These are phyloP conservation scores for Erebia aethiops DNA, from an alignment of 2,888 invertebrate species.

Conservation along the genomic window DNA sequence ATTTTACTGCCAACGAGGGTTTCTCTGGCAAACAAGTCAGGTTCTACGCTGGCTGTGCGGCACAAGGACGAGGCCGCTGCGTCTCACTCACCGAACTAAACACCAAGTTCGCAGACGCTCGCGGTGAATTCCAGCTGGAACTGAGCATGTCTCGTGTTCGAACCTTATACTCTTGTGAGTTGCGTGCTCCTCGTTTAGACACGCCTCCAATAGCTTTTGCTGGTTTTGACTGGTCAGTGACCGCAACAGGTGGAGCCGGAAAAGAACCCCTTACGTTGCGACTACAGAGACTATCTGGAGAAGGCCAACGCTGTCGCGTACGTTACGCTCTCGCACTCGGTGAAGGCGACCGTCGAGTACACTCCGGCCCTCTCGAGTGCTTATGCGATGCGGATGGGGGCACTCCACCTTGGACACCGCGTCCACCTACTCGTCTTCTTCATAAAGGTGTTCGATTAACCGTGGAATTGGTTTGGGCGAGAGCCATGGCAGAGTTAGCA, in stretches of 20 bases:
- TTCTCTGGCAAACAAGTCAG: slow-evolving; percentile 89
- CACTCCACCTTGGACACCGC: slow-evolving; percentile 87
- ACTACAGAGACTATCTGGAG: slow-evolving; percentile 89
- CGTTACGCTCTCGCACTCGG: slow-evolving; percentile 87
- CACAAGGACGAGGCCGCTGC: slow-evolving; percentile 89
- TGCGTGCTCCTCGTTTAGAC: slow-evolving; percentile 83
- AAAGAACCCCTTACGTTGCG: slow-evolving; percentile 82
- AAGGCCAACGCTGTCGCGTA: slow-evolving; percentile 90
- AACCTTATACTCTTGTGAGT: slow-evolving; percentile 89
- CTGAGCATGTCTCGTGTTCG: slow-evolving; percentile 89
- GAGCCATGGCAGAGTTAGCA: slow-evolving; percentile 80
- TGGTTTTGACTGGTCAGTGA: slow-evolving; percentile 91
- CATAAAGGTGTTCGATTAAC: slow-evolving; percentile 87
- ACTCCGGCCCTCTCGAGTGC: slow-evolving; percentile 88
- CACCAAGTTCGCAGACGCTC: slow-evolving; percentile 89
- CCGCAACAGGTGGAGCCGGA: slow-evolving; percentile 83
- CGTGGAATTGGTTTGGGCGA: slow-evolving; percentile 89
- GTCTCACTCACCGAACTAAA: slow-evolving; percentile 88
- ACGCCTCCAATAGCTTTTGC: slow-evolving; percentile 88
- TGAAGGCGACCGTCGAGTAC: slow-evolving; percentile 85
- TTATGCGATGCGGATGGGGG: slow-evolving; percentile 87
- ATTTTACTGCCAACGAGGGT: slow-evolving; percentile 91
- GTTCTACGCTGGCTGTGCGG: slow-evolving; percentile 87
- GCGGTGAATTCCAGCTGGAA: slow-evolving; percentile 91
- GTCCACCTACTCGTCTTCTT: slow-evolving; percentile 84